Percentiles rank a stretch among this genome's conserved stretches.
Conservation (phyloP, 64 coral and sea anemone genomes). For the Stichodactyla mertensii region DNA sequence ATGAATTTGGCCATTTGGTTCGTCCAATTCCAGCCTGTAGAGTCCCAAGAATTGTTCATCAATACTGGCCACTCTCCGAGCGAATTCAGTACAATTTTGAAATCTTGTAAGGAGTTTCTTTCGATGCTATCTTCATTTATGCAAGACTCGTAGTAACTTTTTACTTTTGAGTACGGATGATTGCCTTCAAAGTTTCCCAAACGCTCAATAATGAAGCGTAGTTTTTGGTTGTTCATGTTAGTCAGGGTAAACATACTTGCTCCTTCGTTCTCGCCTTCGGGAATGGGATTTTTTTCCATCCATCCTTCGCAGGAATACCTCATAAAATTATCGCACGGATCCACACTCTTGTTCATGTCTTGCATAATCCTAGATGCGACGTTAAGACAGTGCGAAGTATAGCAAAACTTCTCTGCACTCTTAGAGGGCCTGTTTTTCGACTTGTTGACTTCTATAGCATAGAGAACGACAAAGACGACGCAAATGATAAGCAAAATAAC, state of each 20-base stretch:
- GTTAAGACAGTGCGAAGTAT: conserved; percentile 29
- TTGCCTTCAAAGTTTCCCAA: neutral
- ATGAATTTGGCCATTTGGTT: neutral
- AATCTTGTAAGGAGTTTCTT: neutral
- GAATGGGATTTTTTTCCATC: conserved; percentile 32
- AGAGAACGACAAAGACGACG: conserved; percentile 16
- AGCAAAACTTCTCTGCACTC: conserved; percentile 7
- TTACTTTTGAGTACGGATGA: neutral
- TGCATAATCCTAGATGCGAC: conserved; percentile 21
- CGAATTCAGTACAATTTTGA: neutral
- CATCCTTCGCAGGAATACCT: conserved; percentile 40
- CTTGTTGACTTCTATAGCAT: conserved; percentile 28
- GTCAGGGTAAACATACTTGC: neutral
- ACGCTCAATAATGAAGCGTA: conserved; percentile 31
- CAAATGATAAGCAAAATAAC: conserved; percentile 5
- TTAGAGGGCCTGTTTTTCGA: neutral
- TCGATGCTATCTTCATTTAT: conserved; percentile 36
- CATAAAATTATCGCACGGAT: conserved; percentile 38
- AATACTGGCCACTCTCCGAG: conserved; percentile 21
- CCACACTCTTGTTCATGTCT: conserved; percentile 14
- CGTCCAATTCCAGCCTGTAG: conserved; percentile 22
- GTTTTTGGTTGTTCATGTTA: conserved; percentile 5
- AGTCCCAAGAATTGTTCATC: conserved; percentile 26
- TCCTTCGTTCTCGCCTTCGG: conserved; percentile 18
- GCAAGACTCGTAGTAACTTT: conserved; percentile 36